phyloP scores from a whole-genome alignment of 1,140 invertebrate genomes.

The Lordiphosa clarofinis region DNA sequence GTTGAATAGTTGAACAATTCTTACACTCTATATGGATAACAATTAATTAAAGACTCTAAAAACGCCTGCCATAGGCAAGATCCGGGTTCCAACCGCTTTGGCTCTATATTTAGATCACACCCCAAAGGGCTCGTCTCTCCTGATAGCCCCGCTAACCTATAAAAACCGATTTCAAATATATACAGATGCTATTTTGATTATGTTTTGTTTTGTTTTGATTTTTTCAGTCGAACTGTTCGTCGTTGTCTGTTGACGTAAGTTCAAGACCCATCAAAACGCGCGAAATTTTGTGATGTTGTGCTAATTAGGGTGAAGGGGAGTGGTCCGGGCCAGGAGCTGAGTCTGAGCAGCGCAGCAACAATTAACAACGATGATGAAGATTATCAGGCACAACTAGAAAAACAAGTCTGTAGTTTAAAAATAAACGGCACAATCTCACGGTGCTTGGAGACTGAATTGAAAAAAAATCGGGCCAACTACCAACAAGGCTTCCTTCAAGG shows the following conservation, averaged over 20 bases:
- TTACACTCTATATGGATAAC: neutral
- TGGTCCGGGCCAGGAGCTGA: constrained; percentile 4
- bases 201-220: constrained; percentile 6
- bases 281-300: constrained; percentile 15
- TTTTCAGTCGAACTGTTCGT: constrained; percentile 1
- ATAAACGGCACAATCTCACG: constrained; percentile 50
- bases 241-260: constrained; percentile 35
- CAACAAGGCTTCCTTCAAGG: constrained; percentile 23
- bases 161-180: constrained; percentile 4
- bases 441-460: constrained; percentile 28
- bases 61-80: constrained; percentile 1
- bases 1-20: neutral
- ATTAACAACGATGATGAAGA: constrained; percentile 52
- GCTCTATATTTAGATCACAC: constrained; percentile 33
- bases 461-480: constrained; percentile 12
- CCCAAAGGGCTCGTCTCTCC: constrained; percentile 31
- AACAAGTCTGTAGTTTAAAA: constrained; percentile 73
- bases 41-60: neutral
- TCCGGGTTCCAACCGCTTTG: constrained; percentile 21
- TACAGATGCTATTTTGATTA: constrained; percentile 26
- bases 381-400: constrained; percentile 73
- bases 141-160: constrained; percentile 31
- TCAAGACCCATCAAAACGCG: constrained; percentile 32
- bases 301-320: constrained; percentile 12
- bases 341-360: constrained; percentile 26